Evolutionary conservation across 2,113 vertebrate species (phyloP).

Genomic region (Tretioscincus oriximinensis): DNA sequence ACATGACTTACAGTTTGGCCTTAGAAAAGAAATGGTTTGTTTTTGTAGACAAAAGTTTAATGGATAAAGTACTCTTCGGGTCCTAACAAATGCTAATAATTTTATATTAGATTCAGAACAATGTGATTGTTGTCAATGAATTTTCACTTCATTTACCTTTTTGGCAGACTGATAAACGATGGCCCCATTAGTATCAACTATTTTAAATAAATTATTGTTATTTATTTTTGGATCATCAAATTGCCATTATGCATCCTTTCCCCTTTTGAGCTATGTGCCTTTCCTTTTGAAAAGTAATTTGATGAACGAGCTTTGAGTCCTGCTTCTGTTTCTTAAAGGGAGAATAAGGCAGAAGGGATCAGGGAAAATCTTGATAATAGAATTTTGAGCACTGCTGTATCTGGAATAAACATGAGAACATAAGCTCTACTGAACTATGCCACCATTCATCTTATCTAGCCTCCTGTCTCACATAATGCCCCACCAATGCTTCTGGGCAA

Average conservation of each 20-base stretch:
- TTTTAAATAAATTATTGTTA: too few relatives aligned
- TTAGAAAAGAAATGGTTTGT: neutral
- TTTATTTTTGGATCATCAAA: neutral
- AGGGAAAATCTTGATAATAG: neutral
- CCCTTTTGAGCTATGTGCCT: neutral
- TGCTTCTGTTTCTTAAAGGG: conserved; percentile 66
- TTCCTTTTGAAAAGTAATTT: conserved; percentile 16
- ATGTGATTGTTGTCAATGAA: neutral
- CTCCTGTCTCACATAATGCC: too few relatives aligned
- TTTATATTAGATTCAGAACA: neutral
- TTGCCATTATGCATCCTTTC: neutral
- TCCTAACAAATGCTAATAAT: conserved; percentile 13
- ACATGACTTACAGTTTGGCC: neutral
- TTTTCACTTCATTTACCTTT: too few relatives aligned
- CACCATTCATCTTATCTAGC: too few relatives aligned
- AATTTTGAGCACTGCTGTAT: too few relatives aligned
- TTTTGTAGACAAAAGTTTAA: neutral
- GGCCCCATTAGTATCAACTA: too few relatives aligned
- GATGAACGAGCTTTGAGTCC: conserved; percentile 70
- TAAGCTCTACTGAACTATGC: too few relatives aligned
- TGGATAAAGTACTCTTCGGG: neutral
- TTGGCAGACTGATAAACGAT: too few relatives aligned
- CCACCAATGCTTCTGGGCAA: too few relatives aligned
- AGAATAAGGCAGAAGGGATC: conserved; percentile 63
- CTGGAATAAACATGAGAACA: too few relatives aligned